Percentiles rank a stretch among this genome's conserved stretches.
phyloP scores from a whole-genome alignment of 2,113 vertebrate species.

The Aegithalos caudatus region DNA sequence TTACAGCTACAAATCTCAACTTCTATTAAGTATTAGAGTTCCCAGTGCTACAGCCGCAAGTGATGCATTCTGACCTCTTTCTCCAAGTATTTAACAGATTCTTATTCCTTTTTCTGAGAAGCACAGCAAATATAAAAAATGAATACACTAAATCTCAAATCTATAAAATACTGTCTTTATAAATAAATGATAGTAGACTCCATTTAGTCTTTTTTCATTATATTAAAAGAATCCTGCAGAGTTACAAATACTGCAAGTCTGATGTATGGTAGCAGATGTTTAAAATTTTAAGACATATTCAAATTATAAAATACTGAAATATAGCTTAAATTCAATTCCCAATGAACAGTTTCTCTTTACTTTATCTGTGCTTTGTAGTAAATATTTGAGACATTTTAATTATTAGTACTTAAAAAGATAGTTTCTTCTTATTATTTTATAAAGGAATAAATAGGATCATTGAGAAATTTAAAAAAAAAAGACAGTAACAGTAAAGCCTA shows the following conservation, averaged over 20 bases:
- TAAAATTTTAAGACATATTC: neutral
- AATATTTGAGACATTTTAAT: neutral
- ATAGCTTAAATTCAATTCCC: neutral
- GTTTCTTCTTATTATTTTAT: neutral
- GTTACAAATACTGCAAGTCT: slow-evolving; percentile 17
- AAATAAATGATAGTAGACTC: neutral
- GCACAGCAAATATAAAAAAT: neutral
- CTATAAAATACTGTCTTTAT: neutral
- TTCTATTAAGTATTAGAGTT: neutral
- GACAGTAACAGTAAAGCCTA: neutral
- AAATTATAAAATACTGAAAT: neutral
- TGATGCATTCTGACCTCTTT: neutral
- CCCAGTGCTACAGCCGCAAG: neutral
- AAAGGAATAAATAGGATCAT: neutral
- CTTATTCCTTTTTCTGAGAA: neutral
- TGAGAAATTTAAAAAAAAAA: neutral
- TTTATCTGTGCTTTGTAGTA: neutral
- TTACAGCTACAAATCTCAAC: neutral
- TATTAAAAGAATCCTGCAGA: slow-evolving; percentile 22
- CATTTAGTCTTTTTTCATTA: slow-evolving; percentile 3
- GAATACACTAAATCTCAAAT: neutral
- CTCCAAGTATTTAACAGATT: neutral
- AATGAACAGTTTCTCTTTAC: neutral
- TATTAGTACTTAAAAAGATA: neutral
- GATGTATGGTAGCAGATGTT: neutral